These are phyloP conservation scores for Platypus cylindrus DNA, from an alignment of 2,888 invertebrate genomes.

Conservation along the genomic window DNA sequence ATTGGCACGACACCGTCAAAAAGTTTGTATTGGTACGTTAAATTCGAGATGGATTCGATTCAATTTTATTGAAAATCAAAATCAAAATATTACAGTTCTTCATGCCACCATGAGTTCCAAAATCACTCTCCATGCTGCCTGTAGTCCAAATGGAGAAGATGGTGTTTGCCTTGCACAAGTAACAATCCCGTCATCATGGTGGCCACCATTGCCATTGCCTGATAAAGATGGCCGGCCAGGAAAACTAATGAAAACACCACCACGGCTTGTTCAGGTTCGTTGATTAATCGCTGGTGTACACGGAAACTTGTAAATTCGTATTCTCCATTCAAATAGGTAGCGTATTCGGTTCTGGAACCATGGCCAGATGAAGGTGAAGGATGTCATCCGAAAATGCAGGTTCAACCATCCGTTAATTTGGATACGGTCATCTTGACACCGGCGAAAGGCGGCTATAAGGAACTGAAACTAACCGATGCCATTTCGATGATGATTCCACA, in stretches of 20 bases:
- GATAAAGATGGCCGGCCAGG: slow-evolving; percentile 44
- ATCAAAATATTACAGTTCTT: slow-evolving; percentile 42
- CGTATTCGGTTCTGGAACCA: slow-evolving; percentile 82
- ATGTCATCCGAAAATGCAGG: slow-evolving; percentile 64
- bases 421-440: slow-evolving; percentile 58
- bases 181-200: slow-evolving; percentile 83
- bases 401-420: slow-evolving; percentile 44
- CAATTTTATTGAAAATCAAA: slow-evolving; percentile 2
- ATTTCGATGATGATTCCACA: slow-evolving; percentile 78
- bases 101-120: slow-evolving; percentile 53
- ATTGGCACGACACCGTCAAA: slow-evolving; percentile 49
- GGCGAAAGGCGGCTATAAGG: slow-evolving; percentile 70
- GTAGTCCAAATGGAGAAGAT: slow-evolving; percentile 85
- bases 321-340: slow-evolving; percentile 36
- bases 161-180: slow-evolving; percentile 79
- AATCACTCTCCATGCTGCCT: slow-evolving; percentile 69
- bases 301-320: too few species aligned
- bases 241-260: slow-evolving; percentile 41
- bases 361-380: slow-evolving; percentile 50
- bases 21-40: slow-evolving; percentile 45
- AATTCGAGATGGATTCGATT: neutral
- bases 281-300: too few species aligned
- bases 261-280: slow-evolving; percentile 50
- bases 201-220: slow-evolving; percentile 61
- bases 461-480: slow-evolving; percentile 71